Evolutionary conservation across 1,140 invertebrate species (phyloP), one percentile per base, ranked within the genome.

Genomic region (Plodia interpunctella): DNA sequence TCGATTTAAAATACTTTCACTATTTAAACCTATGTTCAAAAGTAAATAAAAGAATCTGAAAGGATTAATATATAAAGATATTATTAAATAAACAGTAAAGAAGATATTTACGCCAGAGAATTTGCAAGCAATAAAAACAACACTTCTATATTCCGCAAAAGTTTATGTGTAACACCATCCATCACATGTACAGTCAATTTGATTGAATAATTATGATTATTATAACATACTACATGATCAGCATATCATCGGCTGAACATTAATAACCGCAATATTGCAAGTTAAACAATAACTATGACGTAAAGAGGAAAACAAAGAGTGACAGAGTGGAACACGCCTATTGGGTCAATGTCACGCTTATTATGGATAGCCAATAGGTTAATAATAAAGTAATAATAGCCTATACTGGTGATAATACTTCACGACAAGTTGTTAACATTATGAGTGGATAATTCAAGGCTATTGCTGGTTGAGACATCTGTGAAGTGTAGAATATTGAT

Each of bases 221-320:
- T 9, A 32, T 32, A 32, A 32, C 30, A 44, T 44, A 3, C 5
- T 44, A n/a, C 38, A 44, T 15, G 13, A 15, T 44, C 4, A 3
- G 15, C n/a, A n/a, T 32, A 32, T 25, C 30, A 32, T 32, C 11
- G 2, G 11, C 30, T 10, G 8, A 32, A 10, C 30, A 32, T 44
- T 17, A 44, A 44, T 44, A 44, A 44, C 15, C 5, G 38, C 38
- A 44, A 44, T 10, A 32, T 10, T 1, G 30, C 30, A 32, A 25
- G 32, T 11, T 35, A 35, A 35, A 44, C 38, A 44, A 44, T 44
- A 44, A 44, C 38, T 50, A 30, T 62, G 62, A 62, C 57, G 57
- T 44, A 64, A 68, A 50, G 44, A 68, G 66, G 62, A 64, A 68
- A 68, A 68, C 54, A 15, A 20, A 54, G 53, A 30, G 53, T 21